A percentile compares a stretch with the other conserved stretches of the same genome.
These are phyloP conservation scores for Trachymyrmex septentrionalis DNA, from an alignment of 1,140 invertebrate species.

Conservation along the genomic window DNA sequence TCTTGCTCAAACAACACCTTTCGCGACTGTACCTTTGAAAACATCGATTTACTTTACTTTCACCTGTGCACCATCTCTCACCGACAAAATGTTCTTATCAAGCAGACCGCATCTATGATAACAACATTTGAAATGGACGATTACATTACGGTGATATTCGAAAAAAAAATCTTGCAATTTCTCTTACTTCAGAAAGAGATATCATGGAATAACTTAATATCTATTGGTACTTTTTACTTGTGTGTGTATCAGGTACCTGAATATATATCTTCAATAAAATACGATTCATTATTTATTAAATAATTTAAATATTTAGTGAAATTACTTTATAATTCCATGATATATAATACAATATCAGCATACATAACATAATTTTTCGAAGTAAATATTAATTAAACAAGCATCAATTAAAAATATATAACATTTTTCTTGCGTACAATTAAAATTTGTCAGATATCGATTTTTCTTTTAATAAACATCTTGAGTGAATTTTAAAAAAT, in stretches of 20 bases:
- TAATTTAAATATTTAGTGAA: background rate
- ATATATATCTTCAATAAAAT: background rate
- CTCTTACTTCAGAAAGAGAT: background rate
- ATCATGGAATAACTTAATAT: background rate
- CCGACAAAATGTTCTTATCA: slow-evolving; percentile 8
- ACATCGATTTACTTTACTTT: slow-evolving; percentile 78
- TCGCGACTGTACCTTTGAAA: slow-evolving; percentile 47
- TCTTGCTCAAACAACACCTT: slow-evolving; percentile 65
- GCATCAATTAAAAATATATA: slow-evolving; percentile 2
- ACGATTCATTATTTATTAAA: background rate
- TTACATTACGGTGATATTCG: background rate
- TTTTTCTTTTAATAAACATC: background rate
- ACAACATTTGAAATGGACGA: slow-evolving; percentile 7
- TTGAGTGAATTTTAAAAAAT: background rate
- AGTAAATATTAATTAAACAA: background rate
- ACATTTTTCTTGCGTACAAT: background rate
- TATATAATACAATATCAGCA: background rate
- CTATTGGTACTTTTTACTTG: background rate
- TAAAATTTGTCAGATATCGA: background rate
- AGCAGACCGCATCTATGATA: slow-evolving; percentile 37
- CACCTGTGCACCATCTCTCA: slow-evolving; percentile 66
- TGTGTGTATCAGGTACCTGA: background rate
- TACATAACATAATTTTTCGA: background rate
- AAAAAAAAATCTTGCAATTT: slow-evolving; percentile 6
- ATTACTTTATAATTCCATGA: background rate